Conservation (phyloP, 2,113 vertebrate species). For the Vombatus ursinus region DNA sequence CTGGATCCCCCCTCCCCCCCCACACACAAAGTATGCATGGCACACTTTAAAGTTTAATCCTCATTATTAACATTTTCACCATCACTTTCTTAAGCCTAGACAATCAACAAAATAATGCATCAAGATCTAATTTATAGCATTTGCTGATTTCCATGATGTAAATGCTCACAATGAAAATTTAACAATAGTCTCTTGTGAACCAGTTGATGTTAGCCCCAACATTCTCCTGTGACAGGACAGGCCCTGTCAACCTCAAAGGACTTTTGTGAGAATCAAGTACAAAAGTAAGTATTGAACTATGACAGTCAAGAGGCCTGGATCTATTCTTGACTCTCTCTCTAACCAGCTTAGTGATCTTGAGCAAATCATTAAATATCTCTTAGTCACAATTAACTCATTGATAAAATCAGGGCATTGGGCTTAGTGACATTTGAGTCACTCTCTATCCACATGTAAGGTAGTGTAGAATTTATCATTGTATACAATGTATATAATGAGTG, state of each 20-base stretch:
- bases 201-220: background rate
- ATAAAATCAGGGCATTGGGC: background rate
- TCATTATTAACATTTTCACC: background rate
- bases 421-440: background rate
- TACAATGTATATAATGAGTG: background rate
- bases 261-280: background rate
- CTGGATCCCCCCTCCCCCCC: background rate
- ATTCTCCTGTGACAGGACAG: background rate
- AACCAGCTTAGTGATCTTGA: background rate
- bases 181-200: background rate
- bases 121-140: background rate
- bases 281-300: background rate
- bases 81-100: background rate
- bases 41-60: background rate
- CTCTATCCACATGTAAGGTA: background rate
- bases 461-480: background rate
- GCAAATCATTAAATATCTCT: background rate
- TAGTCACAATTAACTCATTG: background rate
- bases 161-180: background rate
- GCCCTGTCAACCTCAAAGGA: background rate
- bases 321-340: background rate
- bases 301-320: background rate
- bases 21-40: background rate
- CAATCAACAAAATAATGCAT: background rate
- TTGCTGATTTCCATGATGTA: background rate